Evolutionary conservation across 2,113 vertebrate species (phyloP).

Genomic region (Oreochromis niloticus): DNA sequence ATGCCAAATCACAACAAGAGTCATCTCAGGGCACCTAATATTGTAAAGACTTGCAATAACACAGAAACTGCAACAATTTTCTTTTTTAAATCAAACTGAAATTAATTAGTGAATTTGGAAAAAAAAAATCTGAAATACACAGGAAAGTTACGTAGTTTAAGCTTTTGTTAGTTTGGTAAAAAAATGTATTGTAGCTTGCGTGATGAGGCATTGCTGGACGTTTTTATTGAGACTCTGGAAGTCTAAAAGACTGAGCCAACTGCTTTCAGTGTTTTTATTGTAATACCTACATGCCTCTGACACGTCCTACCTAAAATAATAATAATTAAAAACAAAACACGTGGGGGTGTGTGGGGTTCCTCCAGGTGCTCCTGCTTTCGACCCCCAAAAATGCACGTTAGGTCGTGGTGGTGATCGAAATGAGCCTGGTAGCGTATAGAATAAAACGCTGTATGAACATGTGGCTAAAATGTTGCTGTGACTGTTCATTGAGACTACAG

Average conservation of each 20-base stretch:
- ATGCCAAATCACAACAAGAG: neutral
- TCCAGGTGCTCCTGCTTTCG: neutral
- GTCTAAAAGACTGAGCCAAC: neutral
- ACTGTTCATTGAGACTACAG: neutral
- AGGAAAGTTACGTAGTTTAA: neutral
- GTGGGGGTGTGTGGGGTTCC: neutral
- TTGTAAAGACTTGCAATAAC: neutral
- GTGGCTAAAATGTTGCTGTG: neutral
- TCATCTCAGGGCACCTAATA: neutral
- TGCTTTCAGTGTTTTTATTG: neutral
- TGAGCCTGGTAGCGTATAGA: neutral
- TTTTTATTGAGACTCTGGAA: neutral
- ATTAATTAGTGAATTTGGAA: neutral
- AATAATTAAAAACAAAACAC: fast-evolving
- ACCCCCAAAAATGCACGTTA: neutral
- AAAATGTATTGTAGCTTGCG: neutral
- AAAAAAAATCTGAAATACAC: neutral
- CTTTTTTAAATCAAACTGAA: neutral
- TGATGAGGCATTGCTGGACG: neutral
- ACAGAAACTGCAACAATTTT: neutral
- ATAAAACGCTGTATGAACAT: neutral
- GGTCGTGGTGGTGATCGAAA: neutral
- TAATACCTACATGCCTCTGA: neutral
- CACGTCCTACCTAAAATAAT: neutral
- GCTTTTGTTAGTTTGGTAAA: neutral